These are phyloP conservation scores for Cebidichthys violaceus DNA, from an alignment of 2,113 vertebrate genomes.

Conservation along the genomic window DNA sequence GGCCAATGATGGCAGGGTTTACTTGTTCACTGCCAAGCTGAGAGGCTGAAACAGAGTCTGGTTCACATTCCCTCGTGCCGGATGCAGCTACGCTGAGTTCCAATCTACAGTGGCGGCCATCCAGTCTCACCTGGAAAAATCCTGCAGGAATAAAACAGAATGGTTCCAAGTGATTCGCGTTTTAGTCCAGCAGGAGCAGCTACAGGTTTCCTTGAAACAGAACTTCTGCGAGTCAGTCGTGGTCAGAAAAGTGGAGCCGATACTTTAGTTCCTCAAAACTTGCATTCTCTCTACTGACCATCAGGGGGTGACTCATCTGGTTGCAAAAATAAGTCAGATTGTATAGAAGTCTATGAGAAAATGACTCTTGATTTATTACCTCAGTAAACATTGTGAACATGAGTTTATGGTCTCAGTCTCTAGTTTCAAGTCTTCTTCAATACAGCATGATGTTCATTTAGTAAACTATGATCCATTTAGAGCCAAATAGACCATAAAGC, in stretches of 20 bases:
- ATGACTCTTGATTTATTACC: neutral
- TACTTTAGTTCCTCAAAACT: neutral
- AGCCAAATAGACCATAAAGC: too few relatives aligned
- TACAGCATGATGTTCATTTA: neutral
- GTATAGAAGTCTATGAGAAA: neutral
- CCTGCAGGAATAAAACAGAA: neutral
- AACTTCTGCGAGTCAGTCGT: neutral
- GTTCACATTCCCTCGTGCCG: constrained; percentile 51
- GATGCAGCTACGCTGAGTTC: constrained; percentile 39
- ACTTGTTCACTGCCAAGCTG: constrained; percentile 39
- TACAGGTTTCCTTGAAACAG: constrained; percentile 6
- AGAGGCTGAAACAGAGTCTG: constrained; percentile 48
- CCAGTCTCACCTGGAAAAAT: constrained; percentile 40
- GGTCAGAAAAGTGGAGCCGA: neutral
- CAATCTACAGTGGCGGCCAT: constrained; percentile 36
- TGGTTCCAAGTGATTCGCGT: constrained; percentile 8
- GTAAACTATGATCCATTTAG: too few relatives aligned
- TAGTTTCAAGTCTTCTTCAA: neutral
- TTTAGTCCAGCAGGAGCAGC: neutral
- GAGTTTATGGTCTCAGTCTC: neutral
- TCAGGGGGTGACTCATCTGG: neutral
- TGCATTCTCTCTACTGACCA: neutral
- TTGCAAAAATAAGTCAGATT: neutral
- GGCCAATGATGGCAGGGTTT: constrained; percentile 43
- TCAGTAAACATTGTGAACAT: neutral